Percentiles rank a stretch among this genome's conserved stretches.
phyloP scores from a whole-genome alignment of 1,140 invertebrate species.

The Neomicropteryx cornuta region DNA sequence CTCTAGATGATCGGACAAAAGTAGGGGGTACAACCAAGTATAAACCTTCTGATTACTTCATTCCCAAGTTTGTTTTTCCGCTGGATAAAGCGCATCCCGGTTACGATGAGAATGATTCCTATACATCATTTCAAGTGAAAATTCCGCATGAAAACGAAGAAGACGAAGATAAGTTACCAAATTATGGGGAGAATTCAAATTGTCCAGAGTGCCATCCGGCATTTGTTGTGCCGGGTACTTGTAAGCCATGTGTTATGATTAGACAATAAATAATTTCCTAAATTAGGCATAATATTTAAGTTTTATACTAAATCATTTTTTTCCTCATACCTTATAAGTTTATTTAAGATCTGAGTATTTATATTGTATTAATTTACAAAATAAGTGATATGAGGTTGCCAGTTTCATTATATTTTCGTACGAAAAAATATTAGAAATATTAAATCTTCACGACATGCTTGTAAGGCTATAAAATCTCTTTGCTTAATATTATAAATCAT shows the following conservation, averaged over 20 bases:
- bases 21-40: conserved; percentile 26
- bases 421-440: no score
- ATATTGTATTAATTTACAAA: no score
- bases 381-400: no score
- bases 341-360: no score
- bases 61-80: conserved; percentile 46
- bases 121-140: conserved; percentile 44
- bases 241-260: conserved; percentile 44
- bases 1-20: not conserved
- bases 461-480: no score
- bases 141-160: conserved; percentile 31
- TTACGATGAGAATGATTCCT: conserved; percentile 38
- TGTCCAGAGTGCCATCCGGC: conserved; percentile 49
- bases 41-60: conserved; percentile 26
- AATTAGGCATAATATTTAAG: no score
- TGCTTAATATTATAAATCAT: no score
- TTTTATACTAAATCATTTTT: no score
- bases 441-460: no score
- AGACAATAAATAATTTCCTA: no score
- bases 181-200: conserved; percentile 44
- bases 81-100: conserved; percentile 41
- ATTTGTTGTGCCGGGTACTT: conserved; percentile 42
- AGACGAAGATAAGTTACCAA: conserved; percentile 18
- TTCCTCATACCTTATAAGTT: no score
- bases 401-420: no score